Base-by-base conservation (phyloP, 2,888 invertebrate species). In the Ptychoptera albimana region DNA sequence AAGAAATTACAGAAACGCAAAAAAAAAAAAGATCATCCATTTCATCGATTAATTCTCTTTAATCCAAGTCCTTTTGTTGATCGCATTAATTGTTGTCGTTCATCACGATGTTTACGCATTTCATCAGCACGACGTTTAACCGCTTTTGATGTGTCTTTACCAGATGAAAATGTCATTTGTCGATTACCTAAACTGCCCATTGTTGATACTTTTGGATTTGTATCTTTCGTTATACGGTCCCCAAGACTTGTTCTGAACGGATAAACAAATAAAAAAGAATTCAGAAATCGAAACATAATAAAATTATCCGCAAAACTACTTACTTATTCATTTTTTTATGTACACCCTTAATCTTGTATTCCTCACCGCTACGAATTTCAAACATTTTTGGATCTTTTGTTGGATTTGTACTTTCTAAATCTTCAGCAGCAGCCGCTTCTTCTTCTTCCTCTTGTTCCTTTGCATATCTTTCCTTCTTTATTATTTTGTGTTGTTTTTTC, bases 111-210 rank as follows among this genome's bases (percentile, higher is more conserved):
- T 54, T 73, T 75, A 50, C 73, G 74, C 53, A 72, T 63, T 57
- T 73, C 74, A 53, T 73, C 74, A 51, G 74, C 75, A 14, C 73
- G 68, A 50, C 66, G 71, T 34, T 70, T 70, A 1, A 65, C 66
- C 48, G 74, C 69, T 12, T 67, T 63, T 49, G 72, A 73, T 48
- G 72, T 72, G 50, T 72, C 73, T 51, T 70, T 67, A 54, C 35
- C 34, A 13, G 79, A 71, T 4, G 71, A 70, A 55, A 87, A 89
- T 14, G 79, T 81, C 80, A 88, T 84, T 66, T 86, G 82, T 43
- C 78, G 72, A 59, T 81, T 86, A 37, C 87, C 80, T 10, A 74
- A 61, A 1, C 81, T 66, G 53, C 81, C 67, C 50, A 73, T 55
- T 55, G 77, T 55, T 60, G 68, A 60, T 54, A 73, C 60, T 41